Base-by-base conservation (phyloP, 2,888 invertebrate genomes). In the Harmothoe impar region DNA sequence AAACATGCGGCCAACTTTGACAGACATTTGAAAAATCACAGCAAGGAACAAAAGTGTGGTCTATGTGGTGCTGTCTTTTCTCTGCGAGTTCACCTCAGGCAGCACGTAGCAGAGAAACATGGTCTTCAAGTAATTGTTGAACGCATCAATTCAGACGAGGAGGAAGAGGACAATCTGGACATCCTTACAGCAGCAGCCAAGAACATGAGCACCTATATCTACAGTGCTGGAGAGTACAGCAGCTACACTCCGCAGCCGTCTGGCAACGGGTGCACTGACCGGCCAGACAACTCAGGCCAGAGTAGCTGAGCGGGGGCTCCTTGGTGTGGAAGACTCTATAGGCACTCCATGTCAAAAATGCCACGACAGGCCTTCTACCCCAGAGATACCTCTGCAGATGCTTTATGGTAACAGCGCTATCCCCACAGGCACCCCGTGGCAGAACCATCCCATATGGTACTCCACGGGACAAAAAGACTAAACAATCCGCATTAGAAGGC, bases 161-260 rank as follows among this genome's bases (percentile, higher is more conserved):
- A 86, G 86, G 86, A 86, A 52, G 86, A 86, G 31, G 56, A 86
- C 31, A 52, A 54, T 29, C 31, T 54, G 15, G 56, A 54, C 29
- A 29, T 86, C 86, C 56, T 56, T 3, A 56, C 86, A 20, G 86
- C 86, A 52, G 86, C 86, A n/a, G 56, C 52, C 31, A 86, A 86
- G 54, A 86, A 54, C 54, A 86, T 52, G 54, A 86, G 86, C 29
- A 86, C 86, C 52, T 86, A 86, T 29, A 86, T 86, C 86, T 86
- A 86, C 86, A 86, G 86, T 33, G 86, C 86, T 15, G 86, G 86
- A 52, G 86, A 86, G 86, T 86, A 86, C 86, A 86, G 86, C 56
- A 86, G 86, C 86, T 86, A 86, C 86, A 52, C 86, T 54, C 86
- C 86, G 86, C 86, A 86, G 86, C 25, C 86, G 20, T 33, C 81